Percentiles rank a stretch among this genome's conserved stretches.
These are phyloP conservation scores for Ridgeia piscesae DNA, from an alignment of 1,140 invertebrate species.

Conservation along the genomic window DNA sequence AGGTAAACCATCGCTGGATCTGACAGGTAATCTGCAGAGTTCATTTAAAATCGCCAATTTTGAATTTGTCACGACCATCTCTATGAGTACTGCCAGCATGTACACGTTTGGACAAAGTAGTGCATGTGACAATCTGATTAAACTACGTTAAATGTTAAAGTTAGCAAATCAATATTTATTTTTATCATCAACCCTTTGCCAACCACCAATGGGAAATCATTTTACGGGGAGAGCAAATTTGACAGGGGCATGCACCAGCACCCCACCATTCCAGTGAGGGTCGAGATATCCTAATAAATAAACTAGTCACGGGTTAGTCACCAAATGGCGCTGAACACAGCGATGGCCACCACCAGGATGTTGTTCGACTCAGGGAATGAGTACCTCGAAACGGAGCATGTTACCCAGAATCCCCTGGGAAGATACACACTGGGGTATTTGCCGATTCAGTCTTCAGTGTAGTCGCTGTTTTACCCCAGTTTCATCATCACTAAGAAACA, in stretches of 20 bases:
- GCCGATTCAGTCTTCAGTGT: neutral
- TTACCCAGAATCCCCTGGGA: neutral
- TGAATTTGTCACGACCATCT: too few species aligned
- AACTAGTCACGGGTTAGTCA: neutral
- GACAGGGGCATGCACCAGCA: neutral
- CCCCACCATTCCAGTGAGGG: neutral
- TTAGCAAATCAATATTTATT: neutral
- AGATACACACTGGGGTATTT: neutral
- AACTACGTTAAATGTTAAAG: neutral
- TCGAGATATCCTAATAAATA: neutral
- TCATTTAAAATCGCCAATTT: too few species aligned
- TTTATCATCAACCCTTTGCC: neutral
- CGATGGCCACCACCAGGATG: neutral
- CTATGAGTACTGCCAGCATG: too few species aligned
- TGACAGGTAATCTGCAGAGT: too few species aligned
- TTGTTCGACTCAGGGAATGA: neutral
- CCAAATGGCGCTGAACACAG: neutral
- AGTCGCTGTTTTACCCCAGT: neutral
- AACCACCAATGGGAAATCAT: neutral
- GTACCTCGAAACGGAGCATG: neutral
- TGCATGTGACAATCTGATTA: neutral
- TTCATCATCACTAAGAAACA: neutral
- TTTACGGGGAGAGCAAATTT: neutral
- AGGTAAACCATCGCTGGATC: too few species aligned
- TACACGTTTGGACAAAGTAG: too few species aligned